A percentile compares a stretch with the other conserved stretches of the same genome.
Evolutionary conservation across 2,113 vertebrate genomes (phyloP).

Genomic region (Cheilinus undulatus): DNA sequence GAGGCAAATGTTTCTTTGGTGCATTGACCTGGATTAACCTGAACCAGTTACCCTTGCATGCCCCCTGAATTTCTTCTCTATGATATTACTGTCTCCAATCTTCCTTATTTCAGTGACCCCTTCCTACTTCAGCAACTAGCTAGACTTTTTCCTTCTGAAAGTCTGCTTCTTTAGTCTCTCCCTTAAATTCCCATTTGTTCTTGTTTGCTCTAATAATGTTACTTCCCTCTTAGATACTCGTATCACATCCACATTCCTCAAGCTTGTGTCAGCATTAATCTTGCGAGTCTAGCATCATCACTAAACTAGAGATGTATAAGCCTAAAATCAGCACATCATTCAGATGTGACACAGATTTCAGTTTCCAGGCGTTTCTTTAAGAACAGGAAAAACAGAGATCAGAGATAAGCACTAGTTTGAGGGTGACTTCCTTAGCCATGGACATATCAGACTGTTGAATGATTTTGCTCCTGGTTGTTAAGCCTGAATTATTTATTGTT

Average conservation of each 20-base stretch:
- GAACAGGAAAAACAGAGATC: conserved; percentile 2
- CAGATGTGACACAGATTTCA: conserved; percentile 34
- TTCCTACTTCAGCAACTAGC: neutral
- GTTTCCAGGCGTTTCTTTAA: conserved; percentile 18
- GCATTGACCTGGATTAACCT: conserved; percentile 6
- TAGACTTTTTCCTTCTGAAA: conserved; percentile 9
- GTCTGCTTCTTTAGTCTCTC: neutral
- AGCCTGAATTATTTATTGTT: conserved; percentile 42
- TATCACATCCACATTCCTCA: conserved; percentile 33
- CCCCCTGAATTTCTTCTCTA: neutral
- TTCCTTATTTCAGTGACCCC: neutral
- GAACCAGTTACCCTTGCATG: neutral
- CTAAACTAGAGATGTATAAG: conserved; percentile 23
- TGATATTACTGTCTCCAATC: neutral
- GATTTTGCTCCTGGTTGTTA: conserved; percentile 14
- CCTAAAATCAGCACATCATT: neutral
- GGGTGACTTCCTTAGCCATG: neutral
- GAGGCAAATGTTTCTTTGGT: neutral
- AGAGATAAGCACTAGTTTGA: neutral
- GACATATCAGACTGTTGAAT: neutral
- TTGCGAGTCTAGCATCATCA: conserved; percentile 19
- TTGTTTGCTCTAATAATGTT: neutral
- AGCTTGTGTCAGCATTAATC: conserved; percentile 37
- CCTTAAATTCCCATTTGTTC: neutral
- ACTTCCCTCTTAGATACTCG: conserved; percentile 1